These are phyloP conservation scores for Caenorhabditis briggsae DNA, from an alignment of 1,140 invertebrate genomes.

Conservation along the genomic window DNA sequence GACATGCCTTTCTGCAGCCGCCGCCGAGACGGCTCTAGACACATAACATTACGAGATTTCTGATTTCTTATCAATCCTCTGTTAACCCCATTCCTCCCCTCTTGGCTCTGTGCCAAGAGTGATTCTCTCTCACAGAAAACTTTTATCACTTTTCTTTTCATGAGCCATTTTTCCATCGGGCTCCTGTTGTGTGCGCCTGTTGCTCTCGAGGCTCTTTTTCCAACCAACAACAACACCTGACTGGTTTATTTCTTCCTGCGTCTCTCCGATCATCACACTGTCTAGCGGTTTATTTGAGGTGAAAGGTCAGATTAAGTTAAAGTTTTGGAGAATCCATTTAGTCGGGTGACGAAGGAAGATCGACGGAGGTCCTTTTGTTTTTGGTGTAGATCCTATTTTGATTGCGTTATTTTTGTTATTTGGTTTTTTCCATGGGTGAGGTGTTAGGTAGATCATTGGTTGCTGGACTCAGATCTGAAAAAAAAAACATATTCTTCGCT, in stretches of 20 bases:
- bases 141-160: neutral
- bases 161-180: neutral
- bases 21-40: neutral
- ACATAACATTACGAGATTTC: slow-evolving; percentile 27
- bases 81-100: neutral
- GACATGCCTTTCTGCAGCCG: slow-evolving; percentile 9
- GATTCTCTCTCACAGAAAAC: neutral
- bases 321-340: neutral
- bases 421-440: no score
- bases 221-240: slow-evolving; percentile 35
- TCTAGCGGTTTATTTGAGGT: neutral
- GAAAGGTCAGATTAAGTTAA: slow-evolving; percentile 17
- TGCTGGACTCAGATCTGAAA: no score
- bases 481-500: no score
- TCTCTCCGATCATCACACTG: neutral
- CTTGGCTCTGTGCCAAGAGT: slow-evolving; percentile 6
- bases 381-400: neutral
- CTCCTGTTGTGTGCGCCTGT: neutral
- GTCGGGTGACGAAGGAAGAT: neutral
- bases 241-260: neutral
- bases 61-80: slow-evolving; percentile 33
- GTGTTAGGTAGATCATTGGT: no score
- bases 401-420: neutral
- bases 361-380: neutral
- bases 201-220: neutral